Percentiles rank a stretch among this genome's conserved stretches.
phyloP scores from a whole-genome alignment of 2,113 vertebrate species.

The Elachura formosa region DNA sequence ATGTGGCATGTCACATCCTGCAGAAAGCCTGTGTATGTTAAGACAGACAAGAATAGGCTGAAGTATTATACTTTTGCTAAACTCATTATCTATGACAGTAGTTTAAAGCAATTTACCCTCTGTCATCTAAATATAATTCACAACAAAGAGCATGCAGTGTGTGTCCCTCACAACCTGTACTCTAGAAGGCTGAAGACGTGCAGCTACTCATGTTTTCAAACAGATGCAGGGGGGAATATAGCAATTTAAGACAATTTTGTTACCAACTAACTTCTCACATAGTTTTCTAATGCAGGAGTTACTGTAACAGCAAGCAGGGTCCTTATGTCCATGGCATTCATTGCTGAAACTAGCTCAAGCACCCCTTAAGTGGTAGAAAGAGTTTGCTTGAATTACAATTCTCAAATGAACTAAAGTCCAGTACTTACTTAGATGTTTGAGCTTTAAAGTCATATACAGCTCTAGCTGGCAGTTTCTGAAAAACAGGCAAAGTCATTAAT shows the following conservation, averaged over 20 bases:
- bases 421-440: slow-evolving; percentile 96
- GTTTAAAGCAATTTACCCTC: not conserved
- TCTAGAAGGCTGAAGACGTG: not conserved
- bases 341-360: not conserved
- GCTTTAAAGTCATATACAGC: slow-evolving; percentile 99
- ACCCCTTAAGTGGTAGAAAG: not conserved
- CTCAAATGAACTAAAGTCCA: not conserved
- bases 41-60: not conserved
- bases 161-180: not conserved
- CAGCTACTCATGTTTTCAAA: not conserved
- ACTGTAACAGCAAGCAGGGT: not conserved
- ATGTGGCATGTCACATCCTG: not conserved
- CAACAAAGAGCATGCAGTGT: not conserved
- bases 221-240: not conserved
- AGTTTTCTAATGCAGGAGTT: not conserved
- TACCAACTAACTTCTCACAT: not conserved
- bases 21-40: not conserved
- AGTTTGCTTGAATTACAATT: not conserved
- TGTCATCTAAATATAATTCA: not conserved
- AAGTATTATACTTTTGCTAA: not conserved
- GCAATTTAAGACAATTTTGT: not conserved
- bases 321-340: not conserved
- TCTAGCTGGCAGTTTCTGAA: slow-evolving; percentile 93
- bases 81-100: not conserved
- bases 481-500: slow-evolving; percentile 66